Evolutionary conservation across 2,797 vertebrate species (phyloP).

Genomic region (Tiaroga cobitis): DNA sequence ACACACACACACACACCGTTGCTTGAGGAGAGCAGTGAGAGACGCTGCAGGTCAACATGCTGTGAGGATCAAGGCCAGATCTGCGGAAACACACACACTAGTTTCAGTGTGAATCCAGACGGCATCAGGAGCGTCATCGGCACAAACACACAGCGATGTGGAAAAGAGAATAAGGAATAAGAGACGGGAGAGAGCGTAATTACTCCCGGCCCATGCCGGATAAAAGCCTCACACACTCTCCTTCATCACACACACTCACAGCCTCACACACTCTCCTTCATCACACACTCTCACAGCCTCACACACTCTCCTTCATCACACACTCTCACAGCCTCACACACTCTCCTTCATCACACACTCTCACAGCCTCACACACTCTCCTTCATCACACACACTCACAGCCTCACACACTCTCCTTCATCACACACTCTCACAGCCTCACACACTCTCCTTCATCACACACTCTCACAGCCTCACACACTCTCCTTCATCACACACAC

Average conservation of each 20-base stretch:
- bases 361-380: too few species aligned
- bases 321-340: too few species aligned
- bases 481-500: too few species aligned
- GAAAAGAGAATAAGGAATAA: not conserved
- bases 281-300: not conserved
- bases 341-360: too few species aligned
- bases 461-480: too few species aligned
- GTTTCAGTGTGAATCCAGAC: not conserved
- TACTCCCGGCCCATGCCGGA: not conserved
- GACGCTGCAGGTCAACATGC: not conserved
- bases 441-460: too few species aligned
- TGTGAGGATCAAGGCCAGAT: constrained; percentile 14
- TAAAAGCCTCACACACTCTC: not conserved
- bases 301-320: too few species aligned
- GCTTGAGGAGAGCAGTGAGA: not conserved
- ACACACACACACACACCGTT: too few species aligned
- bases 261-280: not conserved
- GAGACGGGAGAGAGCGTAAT: constrained; percentile 3
- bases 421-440: too few species aligned
- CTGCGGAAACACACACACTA: too few species aligned
- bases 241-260: not conserved
- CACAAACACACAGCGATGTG: not conserved
- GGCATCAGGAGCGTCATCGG: not conserved
- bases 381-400: too few species aligned
- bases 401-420: too few species aligned